A percentile compares a stretch with the other conserved stretches of the same genome.
These are phyloP conservation scores for Parazoanthus atlanticus DNA, from an alignment of 92 coral and sea anemone species.

Conservation along the genomic window DNA sequence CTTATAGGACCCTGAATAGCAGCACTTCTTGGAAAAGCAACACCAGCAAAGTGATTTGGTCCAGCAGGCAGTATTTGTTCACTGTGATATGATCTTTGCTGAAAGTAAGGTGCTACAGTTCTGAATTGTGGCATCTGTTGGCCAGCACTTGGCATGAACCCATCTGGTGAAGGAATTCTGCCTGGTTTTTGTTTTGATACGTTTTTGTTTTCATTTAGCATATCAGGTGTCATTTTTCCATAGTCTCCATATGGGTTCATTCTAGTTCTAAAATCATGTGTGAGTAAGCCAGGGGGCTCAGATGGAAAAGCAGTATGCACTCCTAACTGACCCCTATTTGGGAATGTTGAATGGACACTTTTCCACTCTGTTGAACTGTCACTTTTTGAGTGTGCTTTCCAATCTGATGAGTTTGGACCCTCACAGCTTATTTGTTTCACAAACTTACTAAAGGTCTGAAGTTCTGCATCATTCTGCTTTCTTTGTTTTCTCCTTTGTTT, in stretches of 20 bases:
- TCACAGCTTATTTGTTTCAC: conserved; percentile 17
- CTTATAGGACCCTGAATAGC: background rate
- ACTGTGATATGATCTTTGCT: background rate
- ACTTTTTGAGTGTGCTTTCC: background rate
- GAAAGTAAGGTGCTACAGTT: background rate
- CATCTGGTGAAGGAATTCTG: background rate
- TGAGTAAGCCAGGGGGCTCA: background rate
- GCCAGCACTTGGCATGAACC: background rate
- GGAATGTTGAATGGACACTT: background rate
- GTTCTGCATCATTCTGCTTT: background rate
- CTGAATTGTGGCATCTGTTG: background rate
- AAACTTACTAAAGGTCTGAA: conserved; percentile 14
- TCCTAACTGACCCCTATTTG: background rate
- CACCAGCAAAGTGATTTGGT: background rate
- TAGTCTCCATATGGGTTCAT: conserved; percentile 20
- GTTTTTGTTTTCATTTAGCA: background rate
- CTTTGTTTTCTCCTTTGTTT: background rate
- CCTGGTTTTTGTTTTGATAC: background rate
- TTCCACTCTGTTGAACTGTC: background rate
- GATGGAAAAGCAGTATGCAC: background rate
- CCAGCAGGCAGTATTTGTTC: background rate
- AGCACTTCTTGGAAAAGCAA: background rate
- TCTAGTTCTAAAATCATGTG: conserved; percentile 15
- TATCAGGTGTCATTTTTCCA: conserved; percentile 16
- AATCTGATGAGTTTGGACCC: background rate